Evolutionary conservation across 1,140 invertebrate species (phyloP), one percentile per base, ranked within the genome.

Genomic region (Philotrypesis tridentata): DNA sequence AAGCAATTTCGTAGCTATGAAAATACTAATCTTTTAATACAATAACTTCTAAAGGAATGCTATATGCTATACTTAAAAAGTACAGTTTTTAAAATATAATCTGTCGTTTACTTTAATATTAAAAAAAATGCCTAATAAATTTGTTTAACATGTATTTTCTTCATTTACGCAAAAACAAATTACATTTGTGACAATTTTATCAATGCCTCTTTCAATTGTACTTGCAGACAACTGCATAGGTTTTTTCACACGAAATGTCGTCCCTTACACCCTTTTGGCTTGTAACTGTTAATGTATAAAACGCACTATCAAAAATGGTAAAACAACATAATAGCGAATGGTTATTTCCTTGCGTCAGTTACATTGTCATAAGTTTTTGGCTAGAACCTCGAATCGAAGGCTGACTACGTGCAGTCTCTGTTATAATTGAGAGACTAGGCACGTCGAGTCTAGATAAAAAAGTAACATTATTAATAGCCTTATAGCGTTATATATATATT

Each of bases 341-440:
- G 73, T 77, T n/a, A n/a, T n/a, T 82, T 82, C 23, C 31, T 82
- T 76, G 65, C 68, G 60, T 78, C 68, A 77, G 75, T 82, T 82
- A 73, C 48, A 82, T 61, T 78, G 31, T 82, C 65, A 78, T 73
- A 73, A 73, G 37, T 78, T 78, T 63, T 73, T 65, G n/a, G 68
- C 60, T 73, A 65, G 55, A 78, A 72, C 25, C 27, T 77, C 14
- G 25, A 82, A 40, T 77, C n/a, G 21, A 82, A 72, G 33, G 21
- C 43, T 72, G 23, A 33, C 25, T 61, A n/a, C 8, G 33, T 67
- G 12, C 21, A 71, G 25, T 82, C 65, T 82, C 17, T 73, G 23
- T 31, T 65, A 29, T 71, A 77, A n/a, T 17, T n/a, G 27, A 33
- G 55, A 43, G 17, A 33, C 65, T 7, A n/a, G 23, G 9, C 31